These are phyloP conservation scores for Nephrotoma guestfalica DNA, from an alignment of 2,888 invertebrate species.

Conservation along the genomic window DNA sequence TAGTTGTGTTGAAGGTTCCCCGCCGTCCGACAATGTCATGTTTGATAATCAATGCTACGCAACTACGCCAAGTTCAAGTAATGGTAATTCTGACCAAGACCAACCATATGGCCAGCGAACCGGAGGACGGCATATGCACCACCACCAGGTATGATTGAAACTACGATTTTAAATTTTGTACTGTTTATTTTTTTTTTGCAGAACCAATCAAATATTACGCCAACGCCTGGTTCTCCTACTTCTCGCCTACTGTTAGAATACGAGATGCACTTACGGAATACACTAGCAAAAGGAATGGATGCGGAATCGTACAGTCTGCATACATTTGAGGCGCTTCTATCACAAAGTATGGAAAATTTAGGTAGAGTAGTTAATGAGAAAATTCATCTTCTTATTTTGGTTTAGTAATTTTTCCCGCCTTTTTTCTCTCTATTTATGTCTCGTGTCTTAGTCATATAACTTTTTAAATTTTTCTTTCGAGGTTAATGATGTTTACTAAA, in stretches of 20 bases:
- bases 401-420: slow-evolving; percentile 1
- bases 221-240: slow-evolving; percentile 70
- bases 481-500: background rate
- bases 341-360: slow-evolving; percentile 91
- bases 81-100: slow-evolving; percentile 82
- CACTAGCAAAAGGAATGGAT: slow-evolving; percentile 87
- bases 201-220: slow-evolving; percentile 52
- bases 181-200: background rate
- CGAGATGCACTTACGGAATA: slow-evolving; percentile 86
- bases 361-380: slow-evolving; percentile 37
- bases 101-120: slow-evolving; percentile 46
- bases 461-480: background rate
- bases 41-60: slow-evolving; percentile 94
- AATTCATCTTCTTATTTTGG: background rate
- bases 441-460: background rate
- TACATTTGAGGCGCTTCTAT: slow-evolving; percentile 81
- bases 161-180: background rate
- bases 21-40: slow-evolving; percentile 85
- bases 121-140: slow-evolving; percentile 41
- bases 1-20: slow-evolving; percentile 46
- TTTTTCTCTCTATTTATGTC: background rate
- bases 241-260: slow-evolving; percentile 77
- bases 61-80: slow-evolving; percentile 85
- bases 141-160: slow-evolving; percentile 39
- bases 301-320: slow-evolving; percentile 89